A percentile compares a stretch with the other conserved stretches of the same genome.
Conservation (phyloP, 2,797 vertebrate species). For the Ptychobarbus kaznakovi region DNA sequence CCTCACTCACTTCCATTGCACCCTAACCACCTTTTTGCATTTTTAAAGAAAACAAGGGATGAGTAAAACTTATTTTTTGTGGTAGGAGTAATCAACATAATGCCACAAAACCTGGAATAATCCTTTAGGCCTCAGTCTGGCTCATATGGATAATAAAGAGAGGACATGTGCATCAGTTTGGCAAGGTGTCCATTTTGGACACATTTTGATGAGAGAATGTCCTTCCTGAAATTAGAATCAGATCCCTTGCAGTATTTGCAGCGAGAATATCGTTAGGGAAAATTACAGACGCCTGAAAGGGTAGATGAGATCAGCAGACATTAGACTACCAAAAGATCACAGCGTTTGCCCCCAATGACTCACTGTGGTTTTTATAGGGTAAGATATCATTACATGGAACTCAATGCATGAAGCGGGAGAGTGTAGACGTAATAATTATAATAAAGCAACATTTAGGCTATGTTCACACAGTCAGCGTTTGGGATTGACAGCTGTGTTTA, state of each 20-base stretch:
- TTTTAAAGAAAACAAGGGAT: background rate
- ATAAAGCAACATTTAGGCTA: background rate
- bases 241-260: conserved; percentile 19
- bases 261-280: conserved; percentile 5
- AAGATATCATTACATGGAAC: conserved; percentile 50
- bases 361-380: conserved; percentile 50
- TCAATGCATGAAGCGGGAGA: background rate
- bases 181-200: background rate
- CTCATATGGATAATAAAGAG: background rate
- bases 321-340: conserved; percentile 32
- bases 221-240: conserved; percentile 15
- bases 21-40: background rate
- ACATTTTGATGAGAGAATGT: conserved; percentile 4
- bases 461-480: background rate
- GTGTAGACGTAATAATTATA: conserved; percentile 12
- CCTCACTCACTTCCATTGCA: background rate
- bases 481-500: background rate
- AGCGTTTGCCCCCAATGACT: conserved; percentile 44
- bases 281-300: conserved; percentile 12
- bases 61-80: background rate
- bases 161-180: conserved; percentile 5
- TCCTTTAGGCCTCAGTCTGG: background rate
- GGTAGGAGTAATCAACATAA: background rate
- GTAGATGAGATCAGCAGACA: conserved; percentile 52
- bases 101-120: background rate